Evolutionary conservation across 2,113 vertebrate species (phyloP).

Genomic region (Petaurus breviceps): DNA sequence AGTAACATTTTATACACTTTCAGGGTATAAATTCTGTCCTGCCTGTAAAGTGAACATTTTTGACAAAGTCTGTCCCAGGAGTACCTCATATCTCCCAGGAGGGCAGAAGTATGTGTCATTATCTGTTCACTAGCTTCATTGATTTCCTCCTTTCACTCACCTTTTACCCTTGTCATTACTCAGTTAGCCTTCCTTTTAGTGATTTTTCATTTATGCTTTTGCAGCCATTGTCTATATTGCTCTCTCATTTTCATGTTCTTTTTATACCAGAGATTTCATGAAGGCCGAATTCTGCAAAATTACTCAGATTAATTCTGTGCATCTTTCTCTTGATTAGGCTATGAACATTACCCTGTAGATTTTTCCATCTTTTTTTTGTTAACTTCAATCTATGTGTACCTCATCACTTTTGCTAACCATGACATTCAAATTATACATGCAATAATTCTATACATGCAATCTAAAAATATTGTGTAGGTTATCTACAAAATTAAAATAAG

Average conservation of each 20-base stretch:
- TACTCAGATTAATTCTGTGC: not conserved
- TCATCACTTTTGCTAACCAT: not conserved
- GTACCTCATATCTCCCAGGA: not conserved
- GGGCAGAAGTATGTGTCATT: not conserved
- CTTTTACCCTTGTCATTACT: not conserved
- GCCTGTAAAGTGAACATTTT: not conserved
- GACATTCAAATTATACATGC: not conserved
- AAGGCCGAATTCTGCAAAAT: not conserved
- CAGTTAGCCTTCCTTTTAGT: not conserved
- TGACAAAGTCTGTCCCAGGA: not conserved
- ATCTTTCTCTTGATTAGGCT: conserved; percentile 1
- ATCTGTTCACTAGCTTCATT: not conserved
- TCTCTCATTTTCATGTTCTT: not conserved
- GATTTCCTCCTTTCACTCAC: not conserved
- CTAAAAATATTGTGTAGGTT: not conserved
- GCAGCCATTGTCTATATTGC: not conserved
- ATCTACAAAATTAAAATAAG: conserved; percentile 68
- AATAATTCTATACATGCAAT: not conserved
- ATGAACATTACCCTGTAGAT: conserved; percentile 52
- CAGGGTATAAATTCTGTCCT: not conserved
- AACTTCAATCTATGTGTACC: conserved; percentile 24
- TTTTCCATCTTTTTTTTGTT: conserved; percentile 41
- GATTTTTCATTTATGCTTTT: not conserved
- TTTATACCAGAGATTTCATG: not conserved
- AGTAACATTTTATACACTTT: not conserved